These are phyloP conservation scores for Ectemnius continuus DNA, from an alignment of 2,888 invertebrate genomes.

Conservation along the genomic window DNA sequence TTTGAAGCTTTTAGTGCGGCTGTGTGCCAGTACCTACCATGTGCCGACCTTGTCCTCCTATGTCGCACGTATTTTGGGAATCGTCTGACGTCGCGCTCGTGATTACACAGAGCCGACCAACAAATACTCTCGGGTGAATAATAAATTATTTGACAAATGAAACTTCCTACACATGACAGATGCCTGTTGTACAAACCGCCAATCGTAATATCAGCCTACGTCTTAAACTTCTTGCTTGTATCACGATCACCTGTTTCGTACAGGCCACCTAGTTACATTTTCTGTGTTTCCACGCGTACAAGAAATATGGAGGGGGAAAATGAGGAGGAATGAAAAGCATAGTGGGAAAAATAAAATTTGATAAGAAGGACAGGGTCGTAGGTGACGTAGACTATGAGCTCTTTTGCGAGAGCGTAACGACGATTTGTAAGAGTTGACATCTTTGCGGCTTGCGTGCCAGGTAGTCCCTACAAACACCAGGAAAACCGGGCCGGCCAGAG, in stretches of 20 bases:
- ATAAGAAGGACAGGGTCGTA: conserved; percentile 29
- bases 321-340: background rate
- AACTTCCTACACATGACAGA: too few relatives aligned
- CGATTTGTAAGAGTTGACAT: conserved; percentile 40
- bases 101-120: conserved; percentile 19
- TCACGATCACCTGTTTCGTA: too few relatives aligned
- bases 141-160: background rate
- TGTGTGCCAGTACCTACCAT: conserved; percentile 15
- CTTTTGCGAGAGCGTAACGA: conserved; percentile 33
- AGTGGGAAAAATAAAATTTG: background rate
- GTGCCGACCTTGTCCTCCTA: conserved; percentile 55
- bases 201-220: too few relatives aligned
- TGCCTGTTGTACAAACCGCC: too few relatives aligned
- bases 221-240: too few relatives aligned
- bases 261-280: too few relatives aligned
- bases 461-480: conserved; percentile 51
- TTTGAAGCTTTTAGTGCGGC: conserved; percentile 1
- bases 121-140: background rate
- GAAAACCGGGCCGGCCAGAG: conserved; percentile 60
- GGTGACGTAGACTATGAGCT: conserved; percentile 37
- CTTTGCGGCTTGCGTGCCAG: conserved; percentile 56
- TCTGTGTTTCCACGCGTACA: too few relatives aligned
- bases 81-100: conserved; percentile 22
- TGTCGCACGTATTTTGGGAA: conserved; percentile 46
- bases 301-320: too few relatives aligned